A percentile compares a stretch with the other conserved stretches of the same genome.
Conservation (phyloP, 2,888 invertebrate species). For the Rhaphigaster nebulosa region DNA sequence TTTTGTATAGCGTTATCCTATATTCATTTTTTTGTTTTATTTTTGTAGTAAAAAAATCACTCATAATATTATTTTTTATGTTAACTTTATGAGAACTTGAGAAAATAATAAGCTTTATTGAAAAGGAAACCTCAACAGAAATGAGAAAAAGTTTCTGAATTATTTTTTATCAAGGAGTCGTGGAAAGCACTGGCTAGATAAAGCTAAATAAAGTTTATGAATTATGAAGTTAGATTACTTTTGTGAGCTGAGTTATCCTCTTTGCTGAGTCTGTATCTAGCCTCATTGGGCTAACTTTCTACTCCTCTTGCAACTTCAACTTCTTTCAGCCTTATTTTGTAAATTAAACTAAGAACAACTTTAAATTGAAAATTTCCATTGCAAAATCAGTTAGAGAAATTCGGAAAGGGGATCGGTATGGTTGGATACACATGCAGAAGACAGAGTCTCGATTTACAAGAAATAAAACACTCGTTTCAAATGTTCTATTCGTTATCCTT, state of each 20-base stretch:
- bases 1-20: too few relatives aligned
- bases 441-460: too few relatives aligned
- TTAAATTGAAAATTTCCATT: not conserved
- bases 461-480: too few relatives aligned
- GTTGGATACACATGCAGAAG: not conserved
- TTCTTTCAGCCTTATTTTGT: not conserved
- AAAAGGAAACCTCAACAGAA: not conserved
- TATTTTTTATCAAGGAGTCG: not conserved
- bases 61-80: too few relatives aligned
- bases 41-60: too few relatives aligned
- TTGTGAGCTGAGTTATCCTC: not conserved
- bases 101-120: not conserved
- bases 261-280: not conserved
- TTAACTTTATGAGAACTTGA: too few relatives aligned
- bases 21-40: too few relatives aligned
- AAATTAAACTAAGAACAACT: not conserved
- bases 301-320: not conserved
- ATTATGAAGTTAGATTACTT: conserved; percentile 16
- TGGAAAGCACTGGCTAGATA: not conserved
- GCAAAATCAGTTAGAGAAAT: not conserved
- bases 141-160: not conserved
- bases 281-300: not conserved
- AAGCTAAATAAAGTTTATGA: conserved; percentile 7
- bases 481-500: too few relatives aligned
- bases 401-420: not conserved